phyloP scores from a whole-genome alignment of 1,140 invertebrate species.

The Nephotettix cincticeps region DNA sequence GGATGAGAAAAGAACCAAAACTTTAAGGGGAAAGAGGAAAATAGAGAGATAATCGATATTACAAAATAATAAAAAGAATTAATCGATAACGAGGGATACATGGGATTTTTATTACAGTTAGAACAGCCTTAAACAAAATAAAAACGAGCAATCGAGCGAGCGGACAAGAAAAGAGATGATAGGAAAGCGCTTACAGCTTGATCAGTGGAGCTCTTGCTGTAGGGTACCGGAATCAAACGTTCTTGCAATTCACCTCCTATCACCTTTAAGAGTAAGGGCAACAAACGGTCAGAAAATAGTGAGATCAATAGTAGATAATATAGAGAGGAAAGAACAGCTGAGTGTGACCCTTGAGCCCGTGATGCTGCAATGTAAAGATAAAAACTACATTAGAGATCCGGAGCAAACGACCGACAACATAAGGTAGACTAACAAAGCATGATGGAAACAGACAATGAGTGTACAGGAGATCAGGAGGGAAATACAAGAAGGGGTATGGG shows the following conservation, averaged over 20 bases:
- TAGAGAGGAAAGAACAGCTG: slow-evolving; percentile 30
- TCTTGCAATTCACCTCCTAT: slow-evolving; percentile 99
- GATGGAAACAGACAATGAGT: no score
- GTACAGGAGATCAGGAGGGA: not conserved
- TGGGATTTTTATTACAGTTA: not conserved
- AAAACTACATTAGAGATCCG: slow-evolving; percentile 10
- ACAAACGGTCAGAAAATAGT: slow-evolving; percentile 41
- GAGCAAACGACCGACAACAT: not conserved
- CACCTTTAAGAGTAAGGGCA: slow-evolving; percentile 89
- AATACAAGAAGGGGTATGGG: not conserved
- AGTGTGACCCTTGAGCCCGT: slow-evolving; percentile 4
- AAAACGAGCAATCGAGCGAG: slow-evolving; percentile 39
- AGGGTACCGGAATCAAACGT: slow-evolving; percentile 97
- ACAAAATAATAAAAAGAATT: not conserved
- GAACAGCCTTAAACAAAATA: slow-evolving; percentile 31
- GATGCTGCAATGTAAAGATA: slow-evolving; percentile 14
- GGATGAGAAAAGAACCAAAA: not conserved
- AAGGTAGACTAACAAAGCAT: not conserved
- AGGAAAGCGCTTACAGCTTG: slow-evolving; percentile 92
- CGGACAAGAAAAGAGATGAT: slow-evolving; percentile 47
- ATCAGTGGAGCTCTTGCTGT: slow-evolving; percentile 99
- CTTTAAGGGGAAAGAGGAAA: not conserved
- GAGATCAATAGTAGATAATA: slow-evolving; percentile 32
- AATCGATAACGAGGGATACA: no score
- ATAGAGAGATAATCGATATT: not conserved